phyloP scores from a whole-genome alignment of 2,888 invertebrate genomes.

The Cantharis flavilabris region DNA sequence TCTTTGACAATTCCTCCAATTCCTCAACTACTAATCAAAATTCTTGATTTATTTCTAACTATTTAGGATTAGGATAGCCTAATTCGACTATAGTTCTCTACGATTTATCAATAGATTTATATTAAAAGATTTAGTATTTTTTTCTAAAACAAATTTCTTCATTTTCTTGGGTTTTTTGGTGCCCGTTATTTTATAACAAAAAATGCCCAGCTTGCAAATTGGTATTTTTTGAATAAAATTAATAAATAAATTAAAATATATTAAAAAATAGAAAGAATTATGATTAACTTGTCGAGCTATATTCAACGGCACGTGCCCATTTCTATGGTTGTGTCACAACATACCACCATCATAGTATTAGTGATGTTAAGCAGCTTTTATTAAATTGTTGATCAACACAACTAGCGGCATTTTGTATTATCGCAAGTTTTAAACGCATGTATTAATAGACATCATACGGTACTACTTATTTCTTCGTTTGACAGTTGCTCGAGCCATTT shows the following conservation, averaged over 20 bases:
- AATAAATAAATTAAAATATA: background rate
- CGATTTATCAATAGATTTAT: too few relatives aligned
- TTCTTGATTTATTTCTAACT: too few relatives aligned
- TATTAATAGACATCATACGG: slow-evolving; percentile 22
- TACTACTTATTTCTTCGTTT: slow-evolving; percentile 28
- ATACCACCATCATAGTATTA: slow-evolving; percentile 11
- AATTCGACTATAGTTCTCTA: too few relatives aligned
- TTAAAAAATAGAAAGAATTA: background rate
- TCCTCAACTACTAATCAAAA: too few relatives aligned
- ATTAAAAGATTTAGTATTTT: too few relatives aligned
- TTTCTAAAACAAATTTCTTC: too few relatives aligned
- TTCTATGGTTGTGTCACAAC: slow-evolving; percentile 9
- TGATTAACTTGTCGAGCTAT: background rate
- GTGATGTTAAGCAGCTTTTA: slow-evolving; percentile 10
- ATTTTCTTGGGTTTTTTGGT: too few relatives aligned
- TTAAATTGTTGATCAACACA: slow-evolving; percentile 11
- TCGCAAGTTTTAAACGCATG: slow-evolving; percentile 3
- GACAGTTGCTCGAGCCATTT: slow-evolving; percentile 50
- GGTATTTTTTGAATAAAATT: too few relatives aligned
- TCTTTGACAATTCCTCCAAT: too few relatives aligned
- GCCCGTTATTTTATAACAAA: too few relatives aligned
- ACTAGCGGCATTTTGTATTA: slow-evolving; percentile 10
- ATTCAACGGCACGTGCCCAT: slow-evolving; percentile 19
- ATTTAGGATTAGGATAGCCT: too few relatives aligned
- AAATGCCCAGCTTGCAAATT: too few relatives aligned